Conservation (phyloP, 2,113 vertebrate genomes). For the Microcebus griseorufus region DNA sequence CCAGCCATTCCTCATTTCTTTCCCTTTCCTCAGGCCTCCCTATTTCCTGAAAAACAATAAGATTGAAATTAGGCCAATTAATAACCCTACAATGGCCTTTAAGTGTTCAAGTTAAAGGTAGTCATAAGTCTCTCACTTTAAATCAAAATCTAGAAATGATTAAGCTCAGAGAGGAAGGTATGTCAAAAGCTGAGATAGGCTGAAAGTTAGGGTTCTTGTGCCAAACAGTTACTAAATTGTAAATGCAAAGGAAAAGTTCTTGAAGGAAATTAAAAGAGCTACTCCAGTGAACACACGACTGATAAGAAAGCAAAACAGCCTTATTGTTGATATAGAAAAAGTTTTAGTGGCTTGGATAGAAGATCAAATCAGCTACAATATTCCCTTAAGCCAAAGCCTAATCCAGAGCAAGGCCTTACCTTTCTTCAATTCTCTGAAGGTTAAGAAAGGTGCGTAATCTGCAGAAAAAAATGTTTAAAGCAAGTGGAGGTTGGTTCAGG, state of each 20-base stretch:
- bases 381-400: neutral
- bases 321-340: neutral
- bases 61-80: neutral
- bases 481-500: neutral
- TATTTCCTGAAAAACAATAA: neutral
- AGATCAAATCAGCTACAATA: neutral
- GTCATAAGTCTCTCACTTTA: neutral
- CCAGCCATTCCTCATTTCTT: neutral
- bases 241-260: neutral
- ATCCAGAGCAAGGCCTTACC: neutral
- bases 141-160: neutral
- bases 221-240: neutral
- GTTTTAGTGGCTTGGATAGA: neutral
- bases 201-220: neutral
- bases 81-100: neutral
- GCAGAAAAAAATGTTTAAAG: neutral
- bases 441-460: neutral
- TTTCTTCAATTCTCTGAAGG: neutral
- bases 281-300: neutral
- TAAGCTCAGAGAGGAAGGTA: neutral
- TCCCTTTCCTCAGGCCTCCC: neutral
- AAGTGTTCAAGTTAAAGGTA: neutral
- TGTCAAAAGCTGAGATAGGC: neutral
- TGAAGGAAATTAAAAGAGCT: neutral
- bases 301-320: neutral